Evolutionary conservation across 2,888 invertebrate genomes (phyloP), one percentile per base, ranked within the genome.

Genomic region (Dastarcus helophoroides): DNA sequence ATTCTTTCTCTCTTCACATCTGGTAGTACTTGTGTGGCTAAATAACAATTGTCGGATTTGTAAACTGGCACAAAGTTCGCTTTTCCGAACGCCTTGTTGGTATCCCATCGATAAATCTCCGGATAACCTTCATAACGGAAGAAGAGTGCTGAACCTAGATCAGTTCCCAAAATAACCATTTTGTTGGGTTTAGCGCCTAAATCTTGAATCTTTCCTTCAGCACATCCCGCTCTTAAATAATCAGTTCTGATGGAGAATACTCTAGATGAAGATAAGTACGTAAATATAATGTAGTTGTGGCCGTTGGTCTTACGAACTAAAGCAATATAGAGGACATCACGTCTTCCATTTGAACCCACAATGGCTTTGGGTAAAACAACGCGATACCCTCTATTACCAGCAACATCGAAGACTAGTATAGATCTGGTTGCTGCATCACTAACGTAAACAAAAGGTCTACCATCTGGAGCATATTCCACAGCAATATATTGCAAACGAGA

Each of bases 101-200:
- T 64, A 50, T 76, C 69, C 76, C 76, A 77, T 54, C 70, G 64
- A 51, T 69, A 76, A 28, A 77, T 66, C 36, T 73, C 71, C 7
- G 71, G 66, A 42, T 71, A 65, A 10, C 75, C 73, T 49, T 69
- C 68, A 46, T 64, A 66, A n/a, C 75, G 62, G 59, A 75, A 71
- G 63, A 75, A 75, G 8, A 75, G 52, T 3, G 67, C 64, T 6
- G 63, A 60, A 5, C 69, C 72, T 22, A 71, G 69, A 47, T 76
- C 75, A 2, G 68, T 70, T 14, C 76, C 76, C 22, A 75, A 53
- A 1, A 74, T 41, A 2, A 75, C 71, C 21, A 73, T 65, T 41
- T 64, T 64, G 10, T 59, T 60, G 12, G 67, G 67, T 42, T 73
- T 73, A 2, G 60, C 49, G 1, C 75, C 76, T 9, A 71, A 65